These are phyloP conservation scores for Phymorhynchus buccinoides DNA, from an alignment of 1,140 invertebrate species.

Conservation along the genomic window DNA sequence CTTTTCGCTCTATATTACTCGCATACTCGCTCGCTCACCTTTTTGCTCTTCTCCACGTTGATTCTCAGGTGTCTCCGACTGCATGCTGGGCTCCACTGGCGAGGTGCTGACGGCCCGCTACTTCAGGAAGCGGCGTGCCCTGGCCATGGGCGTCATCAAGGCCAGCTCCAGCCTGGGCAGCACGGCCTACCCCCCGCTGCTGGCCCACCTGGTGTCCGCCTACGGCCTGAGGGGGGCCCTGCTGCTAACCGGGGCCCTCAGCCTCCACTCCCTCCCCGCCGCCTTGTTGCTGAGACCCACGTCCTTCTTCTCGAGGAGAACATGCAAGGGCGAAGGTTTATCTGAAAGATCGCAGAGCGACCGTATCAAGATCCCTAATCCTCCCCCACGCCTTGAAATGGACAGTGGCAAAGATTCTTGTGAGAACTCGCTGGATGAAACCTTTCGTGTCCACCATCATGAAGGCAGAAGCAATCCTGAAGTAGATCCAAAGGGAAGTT, in stretches of 20 bases:
- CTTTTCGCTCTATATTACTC: neutral
- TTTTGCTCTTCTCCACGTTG: neutral
- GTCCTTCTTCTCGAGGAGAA: neutral
- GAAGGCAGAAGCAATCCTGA: too few species aligned
- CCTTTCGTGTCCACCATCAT: too few species aligned
- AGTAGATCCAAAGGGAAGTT: too few species aligned
- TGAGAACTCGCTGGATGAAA: too few species aligned
- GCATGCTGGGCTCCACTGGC: neutral
- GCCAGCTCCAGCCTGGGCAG: slow-evolving; percentile 5
- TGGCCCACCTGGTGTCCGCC: neutral
- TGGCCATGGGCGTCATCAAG: slow-evolving; percentile 20
- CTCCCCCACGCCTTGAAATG: too few species aligned
- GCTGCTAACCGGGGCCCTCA: slow-evolving; percentile 23
- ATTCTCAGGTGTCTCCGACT: neutral
- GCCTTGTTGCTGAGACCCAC: slow-evolving; percentile 36
- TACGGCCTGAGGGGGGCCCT: slow-evolving; percentile 32
- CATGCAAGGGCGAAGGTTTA: neutral
- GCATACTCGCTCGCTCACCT: neutral
- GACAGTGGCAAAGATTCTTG: too few species aligned
- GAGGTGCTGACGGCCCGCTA: slow-evolving; percentile 29
- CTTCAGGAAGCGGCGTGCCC: slow-evolving; percentile 26
- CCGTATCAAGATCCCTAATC: too few species aligned
- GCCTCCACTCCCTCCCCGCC: slow-evolving; percentile 32
- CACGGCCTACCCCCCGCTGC: neutral
- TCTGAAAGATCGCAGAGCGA: too few species aligned